These are phyloP conservation scores for Bostrychus sinensis DNA, from an alignment of 2,113 vertebrate genomes.

Conservation along the genomic window DNA sequence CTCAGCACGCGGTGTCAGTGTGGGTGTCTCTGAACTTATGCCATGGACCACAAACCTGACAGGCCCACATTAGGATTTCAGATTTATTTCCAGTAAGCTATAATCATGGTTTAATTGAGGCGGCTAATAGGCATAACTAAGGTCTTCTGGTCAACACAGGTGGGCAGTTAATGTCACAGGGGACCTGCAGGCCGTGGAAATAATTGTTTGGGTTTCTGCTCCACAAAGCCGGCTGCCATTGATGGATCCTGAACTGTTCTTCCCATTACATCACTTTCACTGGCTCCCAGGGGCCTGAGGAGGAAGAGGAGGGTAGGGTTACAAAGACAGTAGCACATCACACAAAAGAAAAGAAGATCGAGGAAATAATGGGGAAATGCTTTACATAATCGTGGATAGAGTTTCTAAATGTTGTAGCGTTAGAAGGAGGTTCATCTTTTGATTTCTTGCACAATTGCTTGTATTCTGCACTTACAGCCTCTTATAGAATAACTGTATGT, in stretches of 20 bases:
- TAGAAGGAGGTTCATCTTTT: neutral
- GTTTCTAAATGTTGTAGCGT: neutral
- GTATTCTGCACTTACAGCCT: too few relatives aligned
- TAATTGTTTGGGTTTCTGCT: slow-evolving; percentile 45
- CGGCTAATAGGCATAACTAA: slow-evolving; percentile 34
- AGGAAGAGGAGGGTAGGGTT: slow-evolving; percentile 7
- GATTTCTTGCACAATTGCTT: neutral
- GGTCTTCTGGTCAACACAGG: slow-evolving; percentile 37
- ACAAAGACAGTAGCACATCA: slow-evolving; percentile 7
- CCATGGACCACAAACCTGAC: neutral
- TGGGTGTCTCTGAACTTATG: slow-evolving; percentile 9
- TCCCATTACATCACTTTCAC: slow-evolving; percentile 67
- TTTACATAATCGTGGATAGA: neutral
- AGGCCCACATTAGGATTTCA: slow-evolving; percentile 12
- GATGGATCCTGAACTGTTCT: slow-evolving; percentile 46
- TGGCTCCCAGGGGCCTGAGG: slow-evolving; percentile 35
- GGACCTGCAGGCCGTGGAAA: slow-evolving; percentile 28
- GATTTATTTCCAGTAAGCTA: slow-evolving; percentile 17
- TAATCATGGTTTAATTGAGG: slow-evolving; percentile 31
- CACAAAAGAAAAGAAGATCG: neutral
- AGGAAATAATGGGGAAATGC: neutral
- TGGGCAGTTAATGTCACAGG: slow-evolving; percentile 47
- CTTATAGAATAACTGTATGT: too few relatives aligned
- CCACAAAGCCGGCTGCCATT: slow-evolving; percentile 41
- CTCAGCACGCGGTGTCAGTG: slow-evolving; percentile 10